Percentiles rank a stretch among this genome's conserved stretches.
phyloP scores from a whole-genome alignment of 1,140 invertebrate genomes.

The Cyclina sinensis region DNA sequence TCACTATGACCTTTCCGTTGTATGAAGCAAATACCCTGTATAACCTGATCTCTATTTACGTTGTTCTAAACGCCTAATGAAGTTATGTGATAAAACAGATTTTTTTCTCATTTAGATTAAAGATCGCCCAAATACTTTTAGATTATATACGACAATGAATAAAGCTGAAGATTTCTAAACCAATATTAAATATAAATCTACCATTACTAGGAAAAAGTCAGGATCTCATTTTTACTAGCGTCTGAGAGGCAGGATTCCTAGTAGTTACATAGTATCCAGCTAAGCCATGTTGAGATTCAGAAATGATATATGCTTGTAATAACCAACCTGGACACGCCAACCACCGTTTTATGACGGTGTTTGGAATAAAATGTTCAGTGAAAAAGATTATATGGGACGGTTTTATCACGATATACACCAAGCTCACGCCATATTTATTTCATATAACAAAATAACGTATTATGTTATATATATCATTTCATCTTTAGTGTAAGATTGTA shows the following conservation, averaged over 20 bases:
- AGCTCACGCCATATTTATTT: not conserved
- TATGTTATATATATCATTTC: not conserved
- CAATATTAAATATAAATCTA: too few species aligned
- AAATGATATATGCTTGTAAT: constrained; percentile 10
- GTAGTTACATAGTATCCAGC: not conserved
- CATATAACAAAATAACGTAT: not conserved
- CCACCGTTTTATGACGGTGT: not conserved
- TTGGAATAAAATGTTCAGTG: not conserved
- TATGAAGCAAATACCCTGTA: too few species aligned
- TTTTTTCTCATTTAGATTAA: too few species aligned
- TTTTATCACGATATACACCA: not conserved
- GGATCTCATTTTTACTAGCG: too few species aligned
- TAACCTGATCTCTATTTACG: too few species aligned
- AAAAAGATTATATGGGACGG: not conserved
- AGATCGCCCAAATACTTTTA: too few species aligned
- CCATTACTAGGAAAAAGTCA: too few species aligned
- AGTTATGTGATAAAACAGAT: too few species aligned
- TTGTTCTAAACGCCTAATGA: too few species aligned
- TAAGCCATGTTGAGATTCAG: not conserved
- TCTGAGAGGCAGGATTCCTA: not conserved
- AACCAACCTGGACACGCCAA: not conserved
- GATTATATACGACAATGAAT: too few species aligned
- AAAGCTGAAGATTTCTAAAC: too few species aligned
- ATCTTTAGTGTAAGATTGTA: not conserved
- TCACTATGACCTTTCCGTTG: too few species aligned